Evolutionary conservation across 2,888 invertebrate genomes (phyloP), one percentile per base, ranked within the genome.

Genomic region (Azorinus chamasolen): DNA sequence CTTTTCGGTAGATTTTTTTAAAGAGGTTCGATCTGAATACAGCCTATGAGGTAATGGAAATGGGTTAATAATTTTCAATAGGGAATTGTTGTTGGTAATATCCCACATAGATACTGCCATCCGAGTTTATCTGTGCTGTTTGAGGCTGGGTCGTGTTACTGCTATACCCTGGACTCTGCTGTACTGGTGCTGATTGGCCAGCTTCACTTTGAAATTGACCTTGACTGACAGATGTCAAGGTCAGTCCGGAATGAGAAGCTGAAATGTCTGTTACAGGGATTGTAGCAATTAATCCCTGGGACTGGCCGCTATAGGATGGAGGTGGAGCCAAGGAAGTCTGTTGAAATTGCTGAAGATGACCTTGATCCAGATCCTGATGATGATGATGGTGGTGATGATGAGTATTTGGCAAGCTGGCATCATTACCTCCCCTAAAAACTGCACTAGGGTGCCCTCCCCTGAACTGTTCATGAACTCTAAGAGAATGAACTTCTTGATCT

Each of bases 231-330:
- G 59, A 53, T 14, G 24, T 39, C 14, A 54, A 20, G 39, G 51
- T 39, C 59, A 72, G 37, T 37, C 32, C 37, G 16, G 51, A 48
- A 46, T 53, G 58, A n/a, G 59, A 46, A 37, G 43, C 51, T 39
- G 64, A 12, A 16, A 37, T 48, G 39, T 61, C 39, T 43, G 53
- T 50, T n/a, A 59, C 43, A 4, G 18, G 50, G n/a, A 55, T 51
- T 22, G 51, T 59, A n/a, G 61, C 12, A 24, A 61, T 37, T 2
- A 65, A 18, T 6, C 48, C 59, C 24, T 72, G 65, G 16, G 59
- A 53, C 2, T 65, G 39, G 37, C 43, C 24, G n/a, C 45, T 59
- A 32, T 72, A 72, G 12, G 65, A 65, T 16, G 72, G 72, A n/a
- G 72, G 72, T 0, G 65, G 65, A 8, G 53, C 39, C 32, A 32